Base-by-base conservation (phyloP, 2,888 invertebrate genomes). In the Sinopyrophorus schimmeli region DNA sequence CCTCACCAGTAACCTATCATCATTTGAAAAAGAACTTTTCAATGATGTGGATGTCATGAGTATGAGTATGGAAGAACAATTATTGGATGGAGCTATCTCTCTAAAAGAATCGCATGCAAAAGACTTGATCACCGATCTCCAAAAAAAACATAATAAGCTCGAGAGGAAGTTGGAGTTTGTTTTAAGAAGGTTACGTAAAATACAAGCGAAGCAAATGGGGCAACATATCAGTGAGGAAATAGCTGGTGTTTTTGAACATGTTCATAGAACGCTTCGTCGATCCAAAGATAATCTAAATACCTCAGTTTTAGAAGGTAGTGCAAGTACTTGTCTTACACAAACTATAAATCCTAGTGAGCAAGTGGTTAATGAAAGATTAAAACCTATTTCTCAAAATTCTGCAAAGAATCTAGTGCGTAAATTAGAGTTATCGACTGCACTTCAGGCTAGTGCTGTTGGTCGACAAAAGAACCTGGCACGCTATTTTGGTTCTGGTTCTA, bases 181-280 rank as follows among this genome's bases (percentile, higher is more conserved):
- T 39, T 68, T 85, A 60, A 77, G 89, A 57, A 78, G 92, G 54
- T 73, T 91, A 48, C 77, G 87, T 7, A 89, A 90, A 67, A 72
- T 90, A 14, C 91, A 93, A 69, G 81, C 85, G 0, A 79, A 84
- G 39, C 76, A 84, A 20, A 80, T 90, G 68, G 89, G 90, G 3
- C 83, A 83, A 53, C 89, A 92, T 69, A 78, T 85, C 15, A 84
- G 87, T 38, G 86, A 87, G 58, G 92, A 94, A 71, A 81, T 87
- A 6, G 80, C 83, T 12, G 87, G 88, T 3, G 82, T 91, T 41
- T 82, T 89, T 57, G 86, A 87, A 54, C 80, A 84, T 64, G 86
- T 87, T 15, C 85, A 87, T 52, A 77, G 86, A 44, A 62, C 64
- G n/a, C 47, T 73, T 12, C 66, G 69, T 46, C 63, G 63, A 30